Percentiles rank a stretch among this genome's conserved stretches.
These are phyloP conservation scores for Triplophysa yarkandensis DNA, from an alignment of 2,797 vertebrate genomes.

Conservation along the genomic window DNA sequence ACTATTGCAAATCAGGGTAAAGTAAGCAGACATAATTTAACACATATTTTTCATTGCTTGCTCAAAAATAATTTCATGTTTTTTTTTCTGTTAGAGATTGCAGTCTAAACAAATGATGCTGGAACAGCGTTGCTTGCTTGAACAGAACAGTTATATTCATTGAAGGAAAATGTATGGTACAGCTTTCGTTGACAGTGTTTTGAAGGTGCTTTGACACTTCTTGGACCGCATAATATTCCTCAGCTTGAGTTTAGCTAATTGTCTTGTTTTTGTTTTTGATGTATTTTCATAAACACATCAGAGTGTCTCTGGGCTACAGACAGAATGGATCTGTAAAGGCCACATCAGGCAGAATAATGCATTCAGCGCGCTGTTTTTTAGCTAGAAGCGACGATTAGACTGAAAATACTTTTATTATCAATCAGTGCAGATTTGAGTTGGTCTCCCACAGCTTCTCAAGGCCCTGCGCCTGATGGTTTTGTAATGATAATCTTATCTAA, in stretches of 20 bases:
- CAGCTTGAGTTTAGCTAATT: slow-evolving; percentile 46
- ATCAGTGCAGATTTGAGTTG: slow-evolving; percentile 52
- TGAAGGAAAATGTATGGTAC: background rate
- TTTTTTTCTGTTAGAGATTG: too few relatives aligned
- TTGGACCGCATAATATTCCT: slow-evolving; percentile 51
- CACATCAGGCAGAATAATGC: slow-evolving; percentile 35
- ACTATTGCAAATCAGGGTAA: too few relatives aligned
- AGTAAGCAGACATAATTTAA: too few relatives aligned
- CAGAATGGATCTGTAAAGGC: slow-evolving; percentile 24
- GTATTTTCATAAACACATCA: slow-evolving; percentile 54
- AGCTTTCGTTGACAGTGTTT: slow-evolving; percentile 37
- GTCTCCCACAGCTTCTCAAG: slow-evolving; percentile 45
- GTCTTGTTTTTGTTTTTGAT: slow-evolving; percentile 54
- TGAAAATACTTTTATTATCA: slow-evolving; percentile 53
- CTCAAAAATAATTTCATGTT: too few relatives aligned
- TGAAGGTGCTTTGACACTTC: slow-evolving; percentile 47
- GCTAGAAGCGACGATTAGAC: slow-evolving; percentile 49
- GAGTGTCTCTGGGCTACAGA: slow-evolving; percentile 44
- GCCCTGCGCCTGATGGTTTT: slow-evolving; percentile 37
- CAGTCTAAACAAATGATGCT: too few relatives aligned
- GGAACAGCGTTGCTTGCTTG: too few relatives aligned
- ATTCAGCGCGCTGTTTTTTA: slow-evolving; percentile 47
- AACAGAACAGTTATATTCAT: background rate
- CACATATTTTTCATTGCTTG: too few relatives aligned
- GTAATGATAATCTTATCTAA: slow-evolving; percentile 62